A percentile compares a stretch with the other conserved stretches of the same genome.
Evolutionary conservation across 2,113 vertebrate species (phyloP).

Genomic region (Ardeotis arabs): DNA sequence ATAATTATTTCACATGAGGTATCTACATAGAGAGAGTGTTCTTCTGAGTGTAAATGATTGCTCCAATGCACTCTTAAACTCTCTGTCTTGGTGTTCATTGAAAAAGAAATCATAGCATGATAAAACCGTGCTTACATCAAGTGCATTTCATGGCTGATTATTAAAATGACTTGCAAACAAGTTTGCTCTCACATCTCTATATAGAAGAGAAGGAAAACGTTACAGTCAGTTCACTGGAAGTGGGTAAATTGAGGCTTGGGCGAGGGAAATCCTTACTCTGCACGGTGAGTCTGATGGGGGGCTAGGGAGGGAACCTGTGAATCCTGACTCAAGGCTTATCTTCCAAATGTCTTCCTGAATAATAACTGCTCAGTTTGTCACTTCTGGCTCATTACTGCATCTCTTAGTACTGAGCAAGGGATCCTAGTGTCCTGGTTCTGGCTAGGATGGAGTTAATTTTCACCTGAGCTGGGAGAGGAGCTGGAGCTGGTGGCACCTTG

Average conservation of each 20-base stretch:
- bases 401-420: neutral
- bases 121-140: neutral
- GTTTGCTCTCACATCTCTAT: neutral
- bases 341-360: neutral
- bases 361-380: neutral
- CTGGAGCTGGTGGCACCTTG: no score
- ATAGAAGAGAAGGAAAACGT: neutral
- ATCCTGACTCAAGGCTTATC: neutral
- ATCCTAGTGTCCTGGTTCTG: neutral
- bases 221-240: neutral
- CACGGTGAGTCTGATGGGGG: neutral
- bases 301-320: neutral
- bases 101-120: neutral
- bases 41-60: neutral
- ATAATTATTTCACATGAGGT: neutral
- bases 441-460: no score
- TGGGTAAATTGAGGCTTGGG: neutral
- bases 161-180: slow-evolving; percentile 27
- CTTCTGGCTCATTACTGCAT: neutral
- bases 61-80: neutral
- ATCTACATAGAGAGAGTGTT: neutral
- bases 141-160: slow-evolving; percentile 26
- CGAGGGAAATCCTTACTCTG: neutral
- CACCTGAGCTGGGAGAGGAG: no score
- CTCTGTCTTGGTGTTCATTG: neutral